Conservation (phyloP, 1,140 invertebrate genomes). For the Drosophila athabasca region DNA sequence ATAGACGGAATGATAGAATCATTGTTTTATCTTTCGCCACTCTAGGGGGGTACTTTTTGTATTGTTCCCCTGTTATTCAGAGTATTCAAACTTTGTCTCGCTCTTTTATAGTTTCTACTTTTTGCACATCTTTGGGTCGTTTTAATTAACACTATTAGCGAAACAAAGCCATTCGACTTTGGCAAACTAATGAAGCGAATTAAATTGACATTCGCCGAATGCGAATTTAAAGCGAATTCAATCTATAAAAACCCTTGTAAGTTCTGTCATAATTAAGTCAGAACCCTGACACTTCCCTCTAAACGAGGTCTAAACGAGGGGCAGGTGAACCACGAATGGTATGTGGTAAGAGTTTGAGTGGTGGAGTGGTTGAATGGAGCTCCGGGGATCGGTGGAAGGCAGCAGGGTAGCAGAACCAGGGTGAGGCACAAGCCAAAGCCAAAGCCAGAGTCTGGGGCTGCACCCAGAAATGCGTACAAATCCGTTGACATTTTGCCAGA, state of each 20-base stretch:
- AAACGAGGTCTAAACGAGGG: constrained; percentile 34
- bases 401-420: constrained; percentile 21
- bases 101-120: neutral
- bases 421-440: constrained; percentile 53
- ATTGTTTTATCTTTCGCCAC: no score
- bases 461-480: constrained; percentile 69
- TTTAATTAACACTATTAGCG: constrained; percentile 55
- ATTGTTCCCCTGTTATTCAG: no score
- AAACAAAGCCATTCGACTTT: constrained; percentile 11
- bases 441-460: constrained; percentile 41
- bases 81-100: no score
- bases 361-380: neutral
- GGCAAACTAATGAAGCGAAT: constrained; percentile 48
- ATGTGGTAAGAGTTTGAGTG: constrained; percentile 18
- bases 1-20: no score
- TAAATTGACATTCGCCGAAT: constrained; percentile 32
- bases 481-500: constrained; percentile 67
- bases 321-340: constrained; percentile 42
- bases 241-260: constrained; percentile 9
- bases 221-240: constrained; percentile 17
- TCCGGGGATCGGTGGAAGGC: constrained; percentile 1
- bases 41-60: no score
- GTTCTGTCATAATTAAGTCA: constrained; percentile 49
- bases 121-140: constrained; percentile 29
- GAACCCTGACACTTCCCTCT: constrained; percentile 45